phyloP scores from a whole-genome alignment of 2,888 invertebrate species.

The Leptopilina drosophilae region DNA sequence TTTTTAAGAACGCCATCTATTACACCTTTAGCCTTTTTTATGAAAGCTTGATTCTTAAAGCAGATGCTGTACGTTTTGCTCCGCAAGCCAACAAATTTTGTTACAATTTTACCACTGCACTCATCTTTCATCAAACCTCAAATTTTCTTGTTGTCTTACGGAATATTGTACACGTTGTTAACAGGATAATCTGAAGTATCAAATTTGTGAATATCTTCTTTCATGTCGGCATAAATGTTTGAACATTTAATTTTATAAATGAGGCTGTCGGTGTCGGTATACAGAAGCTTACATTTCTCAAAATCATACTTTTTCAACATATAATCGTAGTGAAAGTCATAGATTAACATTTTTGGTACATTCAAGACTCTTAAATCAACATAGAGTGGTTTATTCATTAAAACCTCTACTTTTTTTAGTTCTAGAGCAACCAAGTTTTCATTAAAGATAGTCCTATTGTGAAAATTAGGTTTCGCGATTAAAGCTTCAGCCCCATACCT shows the following conservation, averaged over 20 bases:
- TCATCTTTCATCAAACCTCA: constrained; percentile 6
- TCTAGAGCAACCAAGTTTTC: constrained; percentile 68
- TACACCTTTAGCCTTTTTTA: not conserved
- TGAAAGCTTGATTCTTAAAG: not conserved
- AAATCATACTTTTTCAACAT: constrained; percentile 51
- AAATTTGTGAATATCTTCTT: not conserved
- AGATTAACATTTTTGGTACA: constrained; percentile 66
- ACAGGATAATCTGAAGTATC: not conserved
- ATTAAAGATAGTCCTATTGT: constrained; percentile 64
- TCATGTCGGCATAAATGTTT: not conserved
- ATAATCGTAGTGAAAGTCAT: constrained; percentile 64
- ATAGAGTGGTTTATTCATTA: constrained; percentile 65
- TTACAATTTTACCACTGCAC: no score
- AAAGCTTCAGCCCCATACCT: constrained; percentile 59
- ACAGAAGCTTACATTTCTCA: constrained; percentile 52
- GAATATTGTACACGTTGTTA: not conserved
- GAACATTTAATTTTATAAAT: not conserved
- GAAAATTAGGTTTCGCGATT: constrained; percentile 66
- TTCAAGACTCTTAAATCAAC: constrained; percentile 64
- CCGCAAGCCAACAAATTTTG: constrained; percentile 7
- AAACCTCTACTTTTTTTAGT: constrained; percentile 53
- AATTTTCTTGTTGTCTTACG: not conserved
- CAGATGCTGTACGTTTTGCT: not conserved
- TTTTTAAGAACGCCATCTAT: not conserved
- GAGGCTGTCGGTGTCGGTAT: constrained; percentile 48